Conservation (phyloP, 2,113 vertebrate genomes). For the Diadophis punctatus region DNA sequence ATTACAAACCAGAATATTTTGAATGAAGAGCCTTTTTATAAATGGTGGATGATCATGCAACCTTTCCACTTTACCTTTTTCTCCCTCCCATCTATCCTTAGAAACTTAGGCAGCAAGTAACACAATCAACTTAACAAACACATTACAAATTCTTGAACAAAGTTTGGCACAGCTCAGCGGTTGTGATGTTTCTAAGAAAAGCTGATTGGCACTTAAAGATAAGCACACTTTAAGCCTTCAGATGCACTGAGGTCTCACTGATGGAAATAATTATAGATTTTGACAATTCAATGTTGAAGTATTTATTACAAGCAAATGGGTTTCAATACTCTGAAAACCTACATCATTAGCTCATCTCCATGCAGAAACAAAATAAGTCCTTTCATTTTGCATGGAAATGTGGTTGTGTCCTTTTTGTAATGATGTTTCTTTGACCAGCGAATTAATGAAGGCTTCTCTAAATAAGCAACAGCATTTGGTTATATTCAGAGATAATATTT, state of each 20-base stretch:
- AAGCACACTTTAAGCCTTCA: slow-evolving; percentile 18
- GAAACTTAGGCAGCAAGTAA: rapidly evolving
- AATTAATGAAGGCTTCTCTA: background rate
- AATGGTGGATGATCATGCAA: background rate
- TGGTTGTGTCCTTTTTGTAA: background rate
- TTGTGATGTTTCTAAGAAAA: background rate
- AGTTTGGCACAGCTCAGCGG: slow-evolving; percentile 9
- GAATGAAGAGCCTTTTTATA: background rate
- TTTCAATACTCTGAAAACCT: slow-evolving; percentile 29
- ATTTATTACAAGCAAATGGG: slow-evolving; percentile 14
- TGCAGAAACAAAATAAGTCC: slow-evolving; percentile 18
- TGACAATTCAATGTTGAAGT: slow-evolving; percentile 19
- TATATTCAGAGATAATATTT: background rate
- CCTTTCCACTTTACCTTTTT: background rate
- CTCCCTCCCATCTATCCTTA: background rate
- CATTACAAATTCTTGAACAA: slow-evolving; percentile 1
- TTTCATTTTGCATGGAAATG: background rate
- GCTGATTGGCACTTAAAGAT: slow-evolving; percentile 16
- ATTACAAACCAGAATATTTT: background rate
- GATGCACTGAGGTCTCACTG: background rate
- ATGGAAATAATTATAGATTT: slow-evolving; percentile 40
- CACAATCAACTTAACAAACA: slow-evolving; percentile 29
- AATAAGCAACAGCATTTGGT: background rate
- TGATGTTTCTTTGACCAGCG: background rate
- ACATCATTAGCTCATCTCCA: slow-evolving; percentile 4